Base-by-base conservation (phyloP, 2,797 vertebrate genomes). In the Eremophila alpestris region DNA sequence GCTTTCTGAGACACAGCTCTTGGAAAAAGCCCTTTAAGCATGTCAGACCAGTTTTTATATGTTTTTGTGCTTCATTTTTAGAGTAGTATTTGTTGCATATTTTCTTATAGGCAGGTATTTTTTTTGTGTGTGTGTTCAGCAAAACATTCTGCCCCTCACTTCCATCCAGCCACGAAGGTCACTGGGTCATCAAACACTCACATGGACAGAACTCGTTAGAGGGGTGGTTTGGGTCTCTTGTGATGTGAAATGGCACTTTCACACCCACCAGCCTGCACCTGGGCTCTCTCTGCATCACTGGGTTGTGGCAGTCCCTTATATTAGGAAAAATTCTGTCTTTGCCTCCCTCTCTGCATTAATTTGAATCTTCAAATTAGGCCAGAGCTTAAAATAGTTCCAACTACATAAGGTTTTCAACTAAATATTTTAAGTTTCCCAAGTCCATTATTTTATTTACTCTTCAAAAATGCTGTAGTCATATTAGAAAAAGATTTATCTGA, bases 391-490 rank as follows among this genome's bases (percentile, higher is more conserved):
- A 51, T 83, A 87, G 91, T 83, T 81, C 49, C 45, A 23, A n/a
- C 51, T 86, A 20, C 55, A 40, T n/a, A 32, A n/a, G 15, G n/a
- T 86, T 86, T 80, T 80, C 46, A 68, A 43, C 16, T 71, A 45
- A 56, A 13, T 41, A 38, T 46, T 82, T 76, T 59, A 70, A 77
- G 12, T 87, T 95, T 80, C 29, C 36, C 29, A 73, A 62, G 64
- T 80, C 65, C 36, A 13, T 80, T 87, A 78, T 71, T 84, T 85
- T 92, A 89, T 95, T 94, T 93, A 78, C 40, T 90, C 55, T 79
- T 90, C 36, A 88, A 69, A 94, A 90, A 73, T 52, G 5, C 54
- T 82, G 40, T 70, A 90, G 67, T 94, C 70, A 21, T 86, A 73
- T 65, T 91, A 78, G 55, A 55, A 71, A 91, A 93, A 80, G 54